Base-by-base conservation (phyloP, 1,140 invertebrate species). In the Euwallacea similis region DNA sequence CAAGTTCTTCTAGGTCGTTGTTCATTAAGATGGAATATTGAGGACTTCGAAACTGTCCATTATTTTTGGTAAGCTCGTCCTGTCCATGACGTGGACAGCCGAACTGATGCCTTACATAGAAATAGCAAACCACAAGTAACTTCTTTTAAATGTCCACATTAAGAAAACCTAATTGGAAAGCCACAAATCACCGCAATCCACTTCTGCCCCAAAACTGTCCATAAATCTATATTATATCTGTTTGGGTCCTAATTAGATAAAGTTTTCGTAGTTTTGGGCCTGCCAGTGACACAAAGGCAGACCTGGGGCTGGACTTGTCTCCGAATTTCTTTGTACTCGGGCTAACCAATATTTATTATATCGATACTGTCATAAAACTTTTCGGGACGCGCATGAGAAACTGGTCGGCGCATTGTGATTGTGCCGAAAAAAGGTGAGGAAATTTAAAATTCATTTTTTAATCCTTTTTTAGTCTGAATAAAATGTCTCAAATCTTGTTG, bases 171-270 rank as follows among this genome's bases (percentile, higher is more conserved):
- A 33, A 33, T 33, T 33, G 21, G 21, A 33, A 33, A 33, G 21
- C 21, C 21, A 33, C 21, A 33, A 33, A 33, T 33, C 21, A 33
- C 21, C 21, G 21, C 21, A 33, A 33, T 33, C 21, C 21, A 33
- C 21, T 33, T 33, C 21, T 66, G 53, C 13, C 42, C 66, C 33
- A 68, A 68, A 68, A 59, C 66, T 68, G 56, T 59, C 50, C 59
- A 69, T 69, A 69, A 69, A 69, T 69, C 67, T 53, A 69, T 54
- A 69, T 69, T 62, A 69, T 69, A 69, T 69, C 67, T 61, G 67
- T 69, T 62, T 46, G 67, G 67, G 58, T 62, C 67, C 67, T 69
- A 69, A 69, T 69, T 69, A 69, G 67, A 69, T 69, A 69, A 69
- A 69, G 60, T 63, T 62, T 33, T 69, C 46, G 58, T 69, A 46